Percentiles rank a stretch among this genome's conserved stretches.
These are phyloP conservation scores for Euglossa dilemma DNA, from an alignment of 1,140 invertebrate genomes.

Conservation along the genomic window DNA sequence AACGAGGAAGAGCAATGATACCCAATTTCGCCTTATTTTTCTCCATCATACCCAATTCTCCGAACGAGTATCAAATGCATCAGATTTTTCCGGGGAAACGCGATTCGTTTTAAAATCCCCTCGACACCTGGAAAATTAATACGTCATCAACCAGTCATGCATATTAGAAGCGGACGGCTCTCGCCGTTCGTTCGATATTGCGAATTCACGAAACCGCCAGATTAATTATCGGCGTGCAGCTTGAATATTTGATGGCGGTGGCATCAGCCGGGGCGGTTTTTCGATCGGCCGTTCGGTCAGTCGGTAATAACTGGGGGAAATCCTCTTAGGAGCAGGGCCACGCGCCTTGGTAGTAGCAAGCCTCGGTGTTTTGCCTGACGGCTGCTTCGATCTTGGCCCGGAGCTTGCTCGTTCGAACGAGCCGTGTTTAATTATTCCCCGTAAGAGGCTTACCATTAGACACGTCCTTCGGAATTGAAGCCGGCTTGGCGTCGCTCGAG, in stretches of 20 bases:
- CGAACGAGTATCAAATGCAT: too few species aligned
- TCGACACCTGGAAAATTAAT: not conserved
- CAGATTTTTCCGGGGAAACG: too few species aligned
- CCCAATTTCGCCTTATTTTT: too few species aligned
- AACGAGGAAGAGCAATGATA: too few species aligned
- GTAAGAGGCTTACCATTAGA: constrained; percentile 70
- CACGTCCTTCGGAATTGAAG: constrained; percentile 59
- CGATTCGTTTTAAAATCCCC: not conserved
- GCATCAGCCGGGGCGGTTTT: constrained; percentile 8
- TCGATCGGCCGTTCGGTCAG: constrained; percentile 45
- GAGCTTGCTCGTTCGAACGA: constrained; percentile 24
- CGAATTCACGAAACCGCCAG: not conserved
- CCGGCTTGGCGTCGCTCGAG: constrained; percentile 58
- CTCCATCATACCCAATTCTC: too few species aligned
- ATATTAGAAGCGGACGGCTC: not conserved
- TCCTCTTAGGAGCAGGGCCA: constrained; percentile 55
- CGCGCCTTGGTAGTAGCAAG: not conserved
- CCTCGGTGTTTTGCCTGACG: constrained; percentile 37
- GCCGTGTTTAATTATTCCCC: constrained; percentile 61
- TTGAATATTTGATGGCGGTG: not conserved
- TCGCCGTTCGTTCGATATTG: not conserved
- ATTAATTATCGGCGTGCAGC: constrained; percentile 28
- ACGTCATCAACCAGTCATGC: not conserved
- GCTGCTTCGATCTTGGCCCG: constrained; percentile 45
- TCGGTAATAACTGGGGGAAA: constrained; percentile 56